These are phyloP conservation scores for Myotis daubentonii DNA, from an alignment of 2,797 vertebrate genomes.

Conservation along the genomic window DNA sequence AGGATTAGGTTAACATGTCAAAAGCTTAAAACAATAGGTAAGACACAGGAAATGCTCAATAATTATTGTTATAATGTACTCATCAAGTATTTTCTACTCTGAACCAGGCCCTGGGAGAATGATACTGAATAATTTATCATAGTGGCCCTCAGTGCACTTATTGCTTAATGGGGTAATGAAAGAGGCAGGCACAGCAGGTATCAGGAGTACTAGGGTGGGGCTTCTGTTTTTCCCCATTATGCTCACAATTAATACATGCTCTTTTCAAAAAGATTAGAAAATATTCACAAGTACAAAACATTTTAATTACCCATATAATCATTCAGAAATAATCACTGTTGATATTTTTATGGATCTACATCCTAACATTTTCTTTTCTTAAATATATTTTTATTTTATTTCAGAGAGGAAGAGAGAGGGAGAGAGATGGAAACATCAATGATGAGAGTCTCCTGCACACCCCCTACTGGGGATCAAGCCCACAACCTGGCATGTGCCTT, in stretches of 20 bases:
- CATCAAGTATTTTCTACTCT: constrained; percentile 34
- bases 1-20: not conserved
- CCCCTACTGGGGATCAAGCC: too few relatives aligned
- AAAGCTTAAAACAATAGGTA: constrained; percentile 6
- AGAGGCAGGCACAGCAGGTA: not conserved
- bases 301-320: not conserved
- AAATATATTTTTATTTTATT: too few relatives aligned
- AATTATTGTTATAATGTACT: not conserved
- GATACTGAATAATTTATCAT: not conserved
- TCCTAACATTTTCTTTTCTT: not conserved
- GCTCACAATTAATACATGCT: not conserved
- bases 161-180: not conserved
- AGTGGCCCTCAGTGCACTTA: not conserved
- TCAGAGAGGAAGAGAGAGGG: too few relatives aligned
- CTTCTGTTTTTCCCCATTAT: not conserved
- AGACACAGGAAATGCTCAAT: not conserved
- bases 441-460: too few relatives aligned
- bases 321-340: not conserved
- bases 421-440: too few relatives aligned
- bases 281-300: not conserved
- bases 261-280: constrained; percentile 30
- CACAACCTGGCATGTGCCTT: too few relatives aligned
- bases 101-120: not conserved
- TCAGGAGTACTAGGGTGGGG: not conserved
- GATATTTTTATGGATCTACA: not conserved